Conservation (phyloP, 2,113 vertebrate genomes). For the Thalassarche chlororhynchos region DNA sequence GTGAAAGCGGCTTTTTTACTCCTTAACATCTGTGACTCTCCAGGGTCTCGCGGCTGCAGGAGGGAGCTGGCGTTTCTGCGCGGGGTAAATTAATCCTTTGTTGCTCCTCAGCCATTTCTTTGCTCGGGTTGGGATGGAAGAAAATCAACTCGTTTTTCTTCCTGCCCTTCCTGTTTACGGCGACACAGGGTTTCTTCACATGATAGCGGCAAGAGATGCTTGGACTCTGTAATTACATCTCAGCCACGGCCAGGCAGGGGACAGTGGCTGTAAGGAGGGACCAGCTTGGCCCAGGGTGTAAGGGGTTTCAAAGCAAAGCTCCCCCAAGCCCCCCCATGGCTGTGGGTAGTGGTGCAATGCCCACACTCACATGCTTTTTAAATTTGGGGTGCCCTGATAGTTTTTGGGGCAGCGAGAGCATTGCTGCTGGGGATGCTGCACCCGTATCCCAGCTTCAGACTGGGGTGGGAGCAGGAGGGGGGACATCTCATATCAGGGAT, state of each 20-base stretch:
- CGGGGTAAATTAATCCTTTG: slow-evolving; percentile 42
- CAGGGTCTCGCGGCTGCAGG: not conserved
- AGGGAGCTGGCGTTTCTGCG: not conserved
- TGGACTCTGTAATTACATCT: not conserved
- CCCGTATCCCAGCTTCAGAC: not conserved
- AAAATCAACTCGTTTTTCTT: slow-evolving; percentile 23
- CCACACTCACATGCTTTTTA: not conserved
- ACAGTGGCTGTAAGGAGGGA: not conserved
- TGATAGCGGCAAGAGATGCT: not conserved
- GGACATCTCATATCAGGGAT: accelerated
- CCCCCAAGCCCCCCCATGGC: accelerated
- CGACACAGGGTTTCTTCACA: not conserved
- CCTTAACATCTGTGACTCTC: slow-evolving; percentile 26
- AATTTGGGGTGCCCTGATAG: not conserved
- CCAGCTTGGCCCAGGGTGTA: not conserved
- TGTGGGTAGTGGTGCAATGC: accelerated
- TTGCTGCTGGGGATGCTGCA: not conserved
- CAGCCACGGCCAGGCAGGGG: not conserved
- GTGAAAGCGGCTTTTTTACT: slow-evolving; percentile 52
- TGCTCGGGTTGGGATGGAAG: not conserved
- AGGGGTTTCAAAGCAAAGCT: not conserved
- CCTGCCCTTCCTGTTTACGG: slow-evolving; percentile 24
- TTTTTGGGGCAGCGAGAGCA: not conserved
- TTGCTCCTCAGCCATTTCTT: slow-evolving; percentile 42
- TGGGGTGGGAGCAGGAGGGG: not conserved